These are phyloP conservation scores for Callionymus lyra DNA, from an alignment of 2,113 vertebrate species.

Conservation along the genomic window DNA sequence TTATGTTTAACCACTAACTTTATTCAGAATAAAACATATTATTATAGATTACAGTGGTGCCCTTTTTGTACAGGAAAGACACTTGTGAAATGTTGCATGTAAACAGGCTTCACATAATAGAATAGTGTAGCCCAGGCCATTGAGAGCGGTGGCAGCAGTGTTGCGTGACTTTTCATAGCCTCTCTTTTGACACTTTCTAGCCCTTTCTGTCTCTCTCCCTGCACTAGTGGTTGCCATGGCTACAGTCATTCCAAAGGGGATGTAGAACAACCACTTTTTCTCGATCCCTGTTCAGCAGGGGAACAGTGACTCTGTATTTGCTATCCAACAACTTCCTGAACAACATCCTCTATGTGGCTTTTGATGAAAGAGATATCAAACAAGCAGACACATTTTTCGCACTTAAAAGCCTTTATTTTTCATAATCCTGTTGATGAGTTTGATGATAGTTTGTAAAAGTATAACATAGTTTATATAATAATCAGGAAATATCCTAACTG, in stretches of 20 bases:
- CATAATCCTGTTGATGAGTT: too few species aligned
- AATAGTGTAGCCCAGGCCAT: constrained; percentile 14
- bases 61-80: too few species aligned
- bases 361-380: too few species aligned
- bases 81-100: constrained; percentile 3
- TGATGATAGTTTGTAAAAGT: too few species aligned
- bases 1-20: too few species aligned
- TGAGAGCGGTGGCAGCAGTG: constrained; percentile 31
- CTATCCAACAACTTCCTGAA: constrained; percentile 13
- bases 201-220: constrained; percentile 17
- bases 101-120: background rate
- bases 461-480: too few species aligned
- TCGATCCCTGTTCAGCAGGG: constrained; percentile 6
- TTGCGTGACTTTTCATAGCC: constrained; percentile 28
- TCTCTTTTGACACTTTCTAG: constrained; percentile 19
- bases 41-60: too few species aligned
- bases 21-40: too few species aligned
- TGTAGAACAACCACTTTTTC: constrained; percentile 19
- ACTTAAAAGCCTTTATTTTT: too few species aligned
- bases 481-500: too few species aligned
- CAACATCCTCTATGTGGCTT: background rate
- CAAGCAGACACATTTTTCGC: too few species aligned
- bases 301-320: constrained; percentile 7
- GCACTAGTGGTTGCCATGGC: constrained; percentile 35
- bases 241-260: constrained; percentile 26